Conservation (phyloP, 1,140 invertebrate genomes). For the Aphis gossypii region DNA sequence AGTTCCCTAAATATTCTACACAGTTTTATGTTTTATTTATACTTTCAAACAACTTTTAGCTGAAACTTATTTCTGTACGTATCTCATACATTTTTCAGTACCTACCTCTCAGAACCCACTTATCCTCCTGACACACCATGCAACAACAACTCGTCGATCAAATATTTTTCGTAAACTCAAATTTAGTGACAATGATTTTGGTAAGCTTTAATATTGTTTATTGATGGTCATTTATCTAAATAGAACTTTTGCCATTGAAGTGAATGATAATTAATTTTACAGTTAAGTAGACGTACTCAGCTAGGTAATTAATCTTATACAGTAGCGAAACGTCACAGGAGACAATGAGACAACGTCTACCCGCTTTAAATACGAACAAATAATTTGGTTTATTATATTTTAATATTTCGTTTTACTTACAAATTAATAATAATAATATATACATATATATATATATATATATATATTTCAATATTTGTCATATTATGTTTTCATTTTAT, state of each 20-base stretch:
- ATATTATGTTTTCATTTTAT: too few species aligned
- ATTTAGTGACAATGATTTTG: not conserved
- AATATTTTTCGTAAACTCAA: not conserved
- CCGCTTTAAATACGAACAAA: not conserved
- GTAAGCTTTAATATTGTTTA: not conserved
- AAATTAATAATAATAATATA: too few species aligned
- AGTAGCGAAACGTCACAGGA: not conserved
- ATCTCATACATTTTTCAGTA: conserved; percentile 47
- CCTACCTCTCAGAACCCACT: not conserved
- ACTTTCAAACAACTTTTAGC: conserved; percentile 24
- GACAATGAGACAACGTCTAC: not conserved
- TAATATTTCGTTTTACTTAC: too few species aligned
- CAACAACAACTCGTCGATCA: not conserved
- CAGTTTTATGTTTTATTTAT: conserved; percentile 50
- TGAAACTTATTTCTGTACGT: not conserved
- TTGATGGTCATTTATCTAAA: not conserved
- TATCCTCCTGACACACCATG: not conserved
- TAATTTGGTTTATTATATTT: not conserved
- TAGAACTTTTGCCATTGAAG: not conserved
- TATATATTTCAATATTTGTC: too few species aligned
- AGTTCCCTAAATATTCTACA: conserved; percentile 19
- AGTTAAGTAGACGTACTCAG: not conserved
- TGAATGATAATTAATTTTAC: not conserved
- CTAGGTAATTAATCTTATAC: not conserved
- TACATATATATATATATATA: too few species aligned